Evolutionary conservation across 2,113 vertebrate species (phyloP), one percentile per base, ranked within the genome.

Genomic region (Python bivittatus): DNA sequence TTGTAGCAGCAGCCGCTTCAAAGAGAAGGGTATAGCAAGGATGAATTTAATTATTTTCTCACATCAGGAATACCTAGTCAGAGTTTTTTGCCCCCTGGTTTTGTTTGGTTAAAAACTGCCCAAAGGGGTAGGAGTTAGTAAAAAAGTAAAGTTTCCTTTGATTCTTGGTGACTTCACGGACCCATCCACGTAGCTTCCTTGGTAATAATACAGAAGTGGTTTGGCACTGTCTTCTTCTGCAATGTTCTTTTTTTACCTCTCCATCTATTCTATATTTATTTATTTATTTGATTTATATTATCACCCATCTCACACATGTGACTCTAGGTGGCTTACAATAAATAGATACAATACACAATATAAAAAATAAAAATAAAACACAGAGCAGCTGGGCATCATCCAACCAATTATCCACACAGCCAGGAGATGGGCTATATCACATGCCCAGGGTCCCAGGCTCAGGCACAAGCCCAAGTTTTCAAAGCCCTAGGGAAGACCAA

Each of bases 1-100:
- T 94, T 99, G 99, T 92, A 99, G 98, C 84, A 99, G 97, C 96
- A 99, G 98, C 88, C 98, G 98, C 99, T 99, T 93, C n/a, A 92
- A 89, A 90, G 29, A 38, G 92, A 88, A 86, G 61, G 64, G 38
- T 2, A 29, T 5, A 84, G 23, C 72, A 89, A 61, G 42, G 79
- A 54, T 38, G 44, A 17, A 25, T 6, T 42, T 12, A 42, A 85
- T 42, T 42, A 27, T n/a, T 52, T 48, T 13, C 42, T 84, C 25
- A 72, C 13, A 29, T 2, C 48, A 56, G 5, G 38, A 44, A 5
- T 12, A 2, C 17, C 42, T 58, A 29, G 25, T 25, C 25, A 83
- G 12, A 58, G 33, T 58, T 48, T 48, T 20, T 27, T 64, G 3
- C 5, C 42, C 17, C 23, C 56, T 23, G 25, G 33, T 57, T 3